Percentiles rank a stretch among this genome's conserved stretches.
phyloP scores from a whole-genome alignment of 2,113 vertebrate genomes.

The Pollimyrus isidori region DNA sequence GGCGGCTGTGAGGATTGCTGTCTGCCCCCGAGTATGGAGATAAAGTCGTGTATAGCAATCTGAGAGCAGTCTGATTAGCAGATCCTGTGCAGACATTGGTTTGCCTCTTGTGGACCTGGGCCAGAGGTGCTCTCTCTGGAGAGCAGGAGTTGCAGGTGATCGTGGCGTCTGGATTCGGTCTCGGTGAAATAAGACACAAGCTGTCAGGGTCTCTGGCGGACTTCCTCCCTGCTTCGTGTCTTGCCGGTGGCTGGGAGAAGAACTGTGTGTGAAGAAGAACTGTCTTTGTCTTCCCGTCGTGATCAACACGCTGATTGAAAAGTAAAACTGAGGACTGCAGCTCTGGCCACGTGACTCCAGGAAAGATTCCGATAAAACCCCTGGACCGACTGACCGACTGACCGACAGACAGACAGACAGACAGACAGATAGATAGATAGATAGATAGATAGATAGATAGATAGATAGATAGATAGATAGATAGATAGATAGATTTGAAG shows the following conservation, averaged over 20 bases:
- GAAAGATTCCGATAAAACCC: not conserved
- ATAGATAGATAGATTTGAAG: not conserved
- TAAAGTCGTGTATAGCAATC: not conserved
- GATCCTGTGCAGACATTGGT: not conserved
- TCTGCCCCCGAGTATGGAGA: not conserved
- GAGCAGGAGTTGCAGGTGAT: constrained; percentile 22
- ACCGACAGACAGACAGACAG: too few relatives aligned
- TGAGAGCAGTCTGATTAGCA: not conserved
- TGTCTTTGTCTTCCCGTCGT: not conserved
- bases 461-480: too few relatives aligned
- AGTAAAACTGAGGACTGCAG: not conserved
- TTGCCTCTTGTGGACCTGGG: not conserved
- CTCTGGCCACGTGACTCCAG: not conserved
- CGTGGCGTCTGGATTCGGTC: constrained; percentile 9
- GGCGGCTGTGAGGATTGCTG: not conserved
- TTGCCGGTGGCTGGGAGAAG: not conserved
- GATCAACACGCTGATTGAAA: constrained; percentile 16
- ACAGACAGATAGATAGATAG: too few relatives aligned
- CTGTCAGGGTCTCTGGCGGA: not conserved
- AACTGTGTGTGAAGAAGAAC: not conserved
- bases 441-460: too few relatives aligned
- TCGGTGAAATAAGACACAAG: constrained; percentile 23
- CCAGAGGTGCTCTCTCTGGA: not conserved
- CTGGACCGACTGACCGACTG: not conserved
- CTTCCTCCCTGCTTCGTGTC: not conserved